These are phyloP conservation scores for Cinclus mexicanus DNA, from an alignment of 2,113 vertebrate species.

Conservation along the genomic window DNA sequence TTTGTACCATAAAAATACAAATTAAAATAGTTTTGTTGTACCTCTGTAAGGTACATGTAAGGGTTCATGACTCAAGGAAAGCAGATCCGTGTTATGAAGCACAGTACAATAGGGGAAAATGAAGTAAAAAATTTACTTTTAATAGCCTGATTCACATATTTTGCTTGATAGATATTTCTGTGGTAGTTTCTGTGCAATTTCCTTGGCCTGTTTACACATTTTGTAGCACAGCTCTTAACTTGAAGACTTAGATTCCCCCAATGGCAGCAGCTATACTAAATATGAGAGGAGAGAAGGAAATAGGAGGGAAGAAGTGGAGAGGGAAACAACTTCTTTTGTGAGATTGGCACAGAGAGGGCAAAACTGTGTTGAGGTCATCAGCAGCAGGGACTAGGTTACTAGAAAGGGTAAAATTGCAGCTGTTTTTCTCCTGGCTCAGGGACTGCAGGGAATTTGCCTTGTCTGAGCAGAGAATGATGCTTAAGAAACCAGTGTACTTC, in stretches of 20 bases:
- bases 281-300: not conserved
- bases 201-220: not conserved
- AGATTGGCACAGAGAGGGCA: not conserved
- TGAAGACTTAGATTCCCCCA: not conserved
- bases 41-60: not conserved
- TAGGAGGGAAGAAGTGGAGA: not conserved
- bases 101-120: not conserved
- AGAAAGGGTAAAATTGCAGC: not conserved
- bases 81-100: not conserved
- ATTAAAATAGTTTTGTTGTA: not conserved
- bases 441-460: not conserved
- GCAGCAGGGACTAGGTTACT: not conserved
- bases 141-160: not conserved
- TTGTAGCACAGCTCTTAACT: not conserved
- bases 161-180: not conserved
- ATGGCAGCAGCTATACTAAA: not conserved
- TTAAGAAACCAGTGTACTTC: not conserved
- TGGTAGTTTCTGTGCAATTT: not conserved
- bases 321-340: not conserved
- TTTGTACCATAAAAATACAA: not conserved
- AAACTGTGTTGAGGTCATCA: not conserved
- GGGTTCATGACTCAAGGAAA: not conserved
- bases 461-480: not conserved
- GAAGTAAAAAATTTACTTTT: not conserved
- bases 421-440: not conserved